Percentiles rank a stretch among this genome's conserved stretches.
Evolutionary conservation across 2,888 invertebrate species (phyloP).

Genomic region (Habrosyne pyritoides): DNA sequence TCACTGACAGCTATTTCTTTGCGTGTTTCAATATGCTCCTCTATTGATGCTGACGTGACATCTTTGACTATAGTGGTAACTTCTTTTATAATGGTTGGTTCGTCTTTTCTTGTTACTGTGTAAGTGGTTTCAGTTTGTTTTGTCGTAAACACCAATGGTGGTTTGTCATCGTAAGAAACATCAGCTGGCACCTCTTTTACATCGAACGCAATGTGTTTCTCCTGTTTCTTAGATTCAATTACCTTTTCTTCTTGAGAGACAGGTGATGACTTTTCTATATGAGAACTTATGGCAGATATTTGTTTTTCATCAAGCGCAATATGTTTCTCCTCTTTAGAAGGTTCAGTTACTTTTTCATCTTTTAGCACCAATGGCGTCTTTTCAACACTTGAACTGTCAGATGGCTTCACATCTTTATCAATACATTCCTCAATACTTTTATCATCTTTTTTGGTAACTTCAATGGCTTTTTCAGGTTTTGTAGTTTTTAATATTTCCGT

Average conservation of each 20-base stretch:
- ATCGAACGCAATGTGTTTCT: neutral
- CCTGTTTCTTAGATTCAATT: constrained; percentile 18
- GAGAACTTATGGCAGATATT: neutral
- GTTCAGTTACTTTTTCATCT: constrained; percentile 30
- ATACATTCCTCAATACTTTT: too few relatives aligned
- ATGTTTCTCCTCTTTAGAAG: constrained; percentile 23
- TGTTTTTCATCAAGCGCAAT: neutral
- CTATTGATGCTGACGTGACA: constrained; percentile 28
- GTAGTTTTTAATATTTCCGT: constrained; percentile 9
- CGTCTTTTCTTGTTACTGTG: constrained; percentile 37
- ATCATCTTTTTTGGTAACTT: neutral
- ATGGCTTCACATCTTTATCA: neutral
- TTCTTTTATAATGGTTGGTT: constrained; percentile 38
- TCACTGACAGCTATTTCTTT: constrained; percentile 33
- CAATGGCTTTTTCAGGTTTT: constrained; percentile 13
- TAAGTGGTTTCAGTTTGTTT: constrained; percentile 52
- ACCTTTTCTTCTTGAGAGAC: constrained; percentile 12
- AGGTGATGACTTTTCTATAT: neutral
- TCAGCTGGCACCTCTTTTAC: constrained; percentile 4
- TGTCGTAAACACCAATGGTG: constrained; percentile 40
- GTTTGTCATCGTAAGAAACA: constrained; percentile 6
- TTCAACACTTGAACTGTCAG: neutral
- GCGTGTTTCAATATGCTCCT: constrained; percentile 39
- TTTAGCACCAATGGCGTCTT: constrained; percentile 11
- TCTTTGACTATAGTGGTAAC: constrained; percentile 40